Conservation (phyloP, 2,888 invertebrate species). For the Diplolepis rosae region DNA sequence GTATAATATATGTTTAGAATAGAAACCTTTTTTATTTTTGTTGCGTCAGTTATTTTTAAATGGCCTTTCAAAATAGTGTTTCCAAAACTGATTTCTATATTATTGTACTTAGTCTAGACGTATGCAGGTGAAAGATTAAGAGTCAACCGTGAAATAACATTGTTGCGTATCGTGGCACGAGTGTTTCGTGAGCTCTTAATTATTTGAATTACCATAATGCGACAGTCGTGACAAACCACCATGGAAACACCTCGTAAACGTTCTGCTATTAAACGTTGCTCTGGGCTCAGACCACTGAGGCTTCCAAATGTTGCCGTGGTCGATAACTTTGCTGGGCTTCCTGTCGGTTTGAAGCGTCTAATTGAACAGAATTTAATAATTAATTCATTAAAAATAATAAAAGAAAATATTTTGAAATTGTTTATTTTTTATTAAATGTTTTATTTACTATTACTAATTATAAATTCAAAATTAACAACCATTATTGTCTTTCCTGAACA, state of each 20-base stretch:
- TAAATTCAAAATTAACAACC: too few relatives aligned
- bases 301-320: conserved; percentile 75
- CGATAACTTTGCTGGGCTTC: conserved; percentile 78
- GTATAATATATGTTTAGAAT: too few relatives aligned
- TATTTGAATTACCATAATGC: conserved; percentile 94
- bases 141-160: conserved; percentile 87
- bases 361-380: too few relatives aligned
- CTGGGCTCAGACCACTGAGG: conserved; percentile 66
- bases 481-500: too few relatives aligned
- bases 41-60: too few relatives aligned
- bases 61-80: too few relatives aligned
- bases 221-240: conserved; percentile 96
- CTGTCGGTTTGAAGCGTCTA: conserved; percentile 76
- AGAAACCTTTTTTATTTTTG: too few relatives aligned
- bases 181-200: conserved; percentile 91
- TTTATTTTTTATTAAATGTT: too few relatives aligned
- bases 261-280: conserved; percentile 74
- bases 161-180: conserved; percentile 87
- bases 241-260: conserved; percentile 85
- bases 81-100: conserved; percentile 36
- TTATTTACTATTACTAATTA: too few relatives aligned
- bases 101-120: conserved; percentile 71
- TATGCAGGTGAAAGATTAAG: conserved; percentile 90
- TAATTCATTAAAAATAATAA: too few relatives aligned
- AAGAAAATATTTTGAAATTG: too few relatives aligned